A percentile compares a stretch with the other conserved stretches of the same genome.
phyloP scores from a whole-genome alignment of 92 coral and sea anemone species.

The Epizoanthus ramosus region DNA sequence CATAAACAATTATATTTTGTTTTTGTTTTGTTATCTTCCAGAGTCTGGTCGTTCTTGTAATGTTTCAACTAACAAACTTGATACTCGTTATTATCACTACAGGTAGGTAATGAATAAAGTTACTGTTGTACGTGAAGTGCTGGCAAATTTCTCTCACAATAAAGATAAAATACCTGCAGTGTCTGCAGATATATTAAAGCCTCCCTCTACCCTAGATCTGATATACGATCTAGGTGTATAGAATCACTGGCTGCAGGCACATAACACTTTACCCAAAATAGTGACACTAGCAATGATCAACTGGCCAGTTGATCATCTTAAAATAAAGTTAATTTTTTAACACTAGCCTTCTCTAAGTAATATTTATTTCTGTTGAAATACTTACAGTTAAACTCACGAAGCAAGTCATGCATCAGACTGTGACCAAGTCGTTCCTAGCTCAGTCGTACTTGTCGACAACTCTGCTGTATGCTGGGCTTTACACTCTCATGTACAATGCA shows the following conservation, averaged over 20 bases:
- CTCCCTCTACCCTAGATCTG: too few relatives aligned
- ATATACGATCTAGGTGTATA: too few relatives aligned
- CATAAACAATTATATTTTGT: background rate
- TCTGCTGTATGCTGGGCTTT: slow-evolving; percentile 87
- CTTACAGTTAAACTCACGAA: slow-evolving; percentile 84
- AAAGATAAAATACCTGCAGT: too few relatives aligned
- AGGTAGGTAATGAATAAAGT: slow-evolving; percentile 42
- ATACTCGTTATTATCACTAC: slow-evolving; percentile 72
- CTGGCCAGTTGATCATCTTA: background rate
- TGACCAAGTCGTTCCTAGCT: slow-evolving; percentile 81
- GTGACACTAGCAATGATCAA: too few relatives aligned
- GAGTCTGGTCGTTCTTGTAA: slow-evolving; percentile 70
- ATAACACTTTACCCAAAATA: too few relatives aligned
- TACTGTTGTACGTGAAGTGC: too few relatives aligned
- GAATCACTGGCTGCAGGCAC: too few relatives aligned
- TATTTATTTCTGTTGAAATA: background rate
- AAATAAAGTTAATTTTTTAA: background rate
- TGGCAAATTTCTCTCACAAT: too few relatives aligned
- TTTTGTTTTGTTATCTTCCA: slow-evolving; percentile 24
- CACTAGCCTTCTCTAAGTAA: background rate
- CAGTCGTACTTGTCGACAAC: slow-evolving; percentile 87
- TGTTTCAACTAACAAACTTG: slow-evolving; percentile 72
- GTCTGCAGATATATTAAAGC: too few relatives aligned
- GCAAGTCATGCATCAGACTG: slow-evolving; percentile 86
- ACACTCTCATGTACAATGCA: slow-evolving; percentile 73